Evolutionary conservation across 2,113 vertebrate genomes (phyloP), one percentile per base, ranked within the genome.

Genomic region (Hystrix brachyura): DNA sequence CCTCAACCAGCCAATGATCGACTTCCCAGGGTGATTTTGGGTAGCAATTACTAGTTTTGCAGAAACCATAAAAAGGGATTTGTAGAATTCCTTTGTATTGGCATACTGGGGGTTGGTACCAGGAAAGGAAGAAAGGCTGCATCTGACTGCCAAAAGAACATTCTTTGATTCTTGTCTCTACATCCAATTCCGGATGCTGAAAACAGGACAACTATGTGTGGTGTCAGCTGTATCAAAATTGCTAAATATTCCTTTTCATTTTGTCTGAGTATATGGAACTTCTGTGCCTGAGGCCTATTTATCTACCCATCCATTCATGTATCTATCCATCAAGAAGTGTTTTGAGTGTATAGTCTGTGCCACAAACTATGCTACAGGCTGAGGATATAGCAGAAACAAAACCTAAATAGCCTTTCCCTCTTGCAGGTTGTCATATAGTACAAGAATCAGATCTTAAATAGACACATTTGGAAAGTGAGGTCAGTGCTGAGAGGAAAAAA

Each of bases 221-320:
- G 71, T 46, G 8, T 87, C 59, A 85, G 51, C 10, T 83, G 6
- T 53, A 78, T 43, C 18, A 48, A n/a, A 32, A 10, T 92, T 71
- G 65, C 60, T 38, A 55, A 86, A 65, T 48, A 87, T n/a, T 88
- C 21, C 17, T 81, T 80, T 87, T 43, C 82, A 86, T 74, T 94
- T 60, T 76, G 43, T 60, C 27, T 84, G 55, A 89, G 46, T 27
- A 79, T 25, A 23, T 13, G 67, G 57, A 21, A 53, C 55, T 87
- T 82, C 51, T 78, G 29, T 88, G 51, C 15, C 23, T 25, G 60
- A 94, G 14, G 85, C 64, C 29, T 62, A 59, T 60, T 43, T 87
- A 80, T 82, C 55, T 60, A 57, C n/a, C 9, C 10, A 76, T 69
- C 19, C 9, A 87, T 74, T 80, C 19, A 80, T 51, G 48, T 53